Conservation (phyloP, 1,140 invertebrate species). For the Sminthurinus signatus region DNA sequence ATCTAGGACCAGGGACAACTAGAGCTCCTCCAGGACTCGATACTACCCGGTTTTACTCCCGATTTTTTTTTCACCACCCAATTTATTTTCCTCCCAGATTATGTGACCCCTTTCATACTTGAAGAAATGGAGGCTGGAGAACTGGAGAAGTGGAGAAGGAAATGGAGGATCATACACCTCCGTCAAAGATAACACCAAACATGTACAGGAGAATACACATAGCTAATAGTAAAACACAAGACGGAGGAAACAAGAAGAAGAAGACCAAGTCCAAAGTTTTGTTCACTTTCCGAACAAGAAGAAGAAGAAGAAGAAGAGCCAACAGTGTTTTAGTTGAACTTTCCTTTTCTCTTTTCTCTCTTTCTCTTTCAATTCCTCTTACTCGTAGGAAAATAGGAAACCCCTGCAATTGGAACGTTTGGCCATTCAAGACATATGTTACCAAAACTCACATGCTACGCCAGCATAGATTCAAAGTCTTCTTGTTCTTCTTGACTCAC, state of each 20-base stretch:
- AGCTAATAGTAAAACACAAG: constrained; percentile 12
- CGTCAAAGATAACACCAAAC: constrained; percentile 5
- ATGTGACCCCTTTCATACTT: constrained; percentile 38
- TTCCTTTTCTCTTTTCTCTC: constrained; percentile 22
- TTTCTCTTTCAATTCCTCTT: background rate
- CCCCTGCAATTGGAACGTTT: constrained; percentile 36
- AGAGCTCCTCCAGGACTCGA: background rate
- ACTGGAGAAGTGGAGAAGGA: background rate
- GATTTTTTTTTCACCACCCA: constrained; percentile 40
- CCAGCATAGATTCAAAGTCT: constrained; percentile 29
- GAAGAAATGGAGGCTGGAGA: background rate
- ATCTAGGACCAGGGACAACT: background rate
- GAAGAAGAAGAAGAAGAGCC: constrained; percentile 22
- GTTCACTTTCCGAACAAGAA: constrained; percentile 9
- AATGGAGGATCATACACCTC: constrained; percentile 4
- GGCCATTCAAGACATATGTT: constrained; percentile 40
- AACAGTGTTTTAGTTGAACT: constrained; percentile 31
- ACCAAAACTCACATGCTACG: constrained; percentile 29
- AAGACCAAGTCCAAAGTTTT: constrained; percentile 4
- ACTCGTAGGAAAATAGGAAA: constrained; percentile 17
- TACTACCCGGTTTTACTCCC: constrained; percentile 19
- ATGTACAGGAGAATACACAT: background rate
- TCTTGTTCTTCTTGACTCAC: constrained; percentile 21
- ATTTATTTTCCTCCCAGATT: constrained; percentile 35
- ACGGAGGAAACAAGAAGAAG: constrained; percentile 11